phyloP scores from a whole-genome alignment of 2,888 invertebrate genomes.

The Habrosyne pyritoides region DNA sequence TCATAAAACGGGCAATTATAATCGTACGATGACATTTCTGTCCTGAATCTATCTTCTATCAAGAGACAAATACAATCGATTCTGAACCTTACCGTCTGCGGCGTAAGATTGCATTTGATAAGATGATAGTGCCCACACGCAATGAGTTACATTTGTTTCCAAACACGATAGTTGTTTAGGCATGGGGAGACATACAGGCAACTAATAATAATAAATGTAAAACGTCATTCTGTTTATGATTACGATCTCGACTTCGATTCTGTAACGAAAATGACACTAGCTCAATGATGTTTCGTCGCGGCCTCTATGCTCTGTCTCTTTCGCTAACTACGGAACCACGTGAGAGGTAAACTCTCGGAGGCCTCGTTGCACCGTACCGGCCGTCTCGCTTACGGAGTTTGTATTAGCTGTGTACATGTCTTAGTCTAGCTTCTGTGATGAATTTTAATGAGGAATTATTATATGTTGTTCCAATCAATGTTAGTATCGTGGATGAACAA shows the following conservation, averaged over 20 bases:
- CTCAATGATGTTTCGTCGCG: too few species aligned
- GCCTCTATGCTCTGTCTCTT: too few species aligned
- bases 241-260: too few species aligned
- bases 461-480: not conserved
- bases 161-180: constrained; percentile 29
- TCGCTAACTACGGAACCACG: too few species aligned
- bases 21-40: constrained; percentile 28
- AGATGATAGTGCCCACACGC: constrained; percentile 20
- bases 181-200: constrained; percentile 30
- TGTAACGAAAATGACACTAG: too few species aligned
- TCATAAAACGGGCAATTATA: constrained; percentile 24
- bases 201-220: constrained; percentile 7
- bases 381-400: too few species aligned
- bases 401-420: not conserved
- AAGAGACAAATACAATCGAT: constrained; percentile 19
- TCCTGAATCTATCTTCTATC: constrained; percentile 7
- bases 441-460: not conserved
- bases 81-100: constrained; percentile 12
- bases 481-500: not conserved
- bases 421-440: not conserved
- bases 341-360: too few species aligned
- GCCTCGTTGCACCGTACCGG: too few species aligned
- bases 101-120: constrained; percentile 18
- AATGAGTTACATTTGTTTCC: constrained; percentile 32
- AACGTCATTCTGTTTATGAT: not conserved